Evolutionary conservation across 1,140 invertebrate genomes (phyloP), one percentile per base, ranked within the genome.

Genomic region (Globodera ellingtonae): DNA sequence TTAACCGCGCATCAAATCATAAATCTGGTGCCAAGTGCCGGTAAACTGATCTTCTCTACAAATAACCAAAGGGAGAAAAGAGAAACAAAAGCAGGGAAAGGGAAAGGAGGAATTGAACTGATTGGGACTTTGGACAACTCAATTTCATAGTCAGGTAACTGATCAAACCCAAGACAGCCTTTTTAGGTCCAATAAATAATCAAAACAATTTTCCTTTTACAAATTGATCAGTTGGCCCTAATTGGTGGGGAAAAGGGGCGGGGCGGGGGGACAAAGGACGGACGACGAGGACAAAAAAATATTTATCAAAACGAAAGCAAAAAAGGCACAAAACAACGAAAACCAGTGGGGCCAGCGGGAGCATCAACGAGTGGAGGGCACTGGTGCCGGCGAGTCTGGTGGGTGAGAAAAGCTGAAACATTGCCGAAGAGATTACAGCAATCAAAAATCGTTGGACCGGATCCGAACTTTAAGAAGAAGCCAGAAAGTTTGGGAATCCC

Each of bases 341-440:
- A 72, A 83, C 83, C 79, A 85, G 79, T 75, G 82, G 83, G 80
- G 84, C 83, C 73, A 84, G 66, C 24, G 83, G 83, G 62, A 84
- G 72, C 44, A 85, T 74, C 48, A 84, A 67, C 13, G 84, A 85
- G 65, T 84, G 83, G 21, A 84, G 75, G 46, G 84, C 83, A 18
- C 75, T 79, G 24, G 84, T 86, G 44, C 72, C 76, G 72, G 83
- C 81, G 65, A 82, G 52, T 80, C 82, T 81, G n/a, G 79, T 80
- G 67, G 85, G 75, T 59, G 80, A 65, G 66, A 82, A 86, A 59
- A 78, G 75, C 81, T 84, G 83, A 82, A 80, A 86, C 56, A 47
- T 3, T 78, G 24, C 47, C 44, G 47, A 13, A 52, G 50, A 52
- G 4, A 52, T 52, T 9, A 52, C 50, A 52, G 50, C 50, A 52